Evolutionary conservation across 2,888 invertebrate genomes (phyloP).

Genomic region (Acanthococcus lagerstroemiae): DNA sequence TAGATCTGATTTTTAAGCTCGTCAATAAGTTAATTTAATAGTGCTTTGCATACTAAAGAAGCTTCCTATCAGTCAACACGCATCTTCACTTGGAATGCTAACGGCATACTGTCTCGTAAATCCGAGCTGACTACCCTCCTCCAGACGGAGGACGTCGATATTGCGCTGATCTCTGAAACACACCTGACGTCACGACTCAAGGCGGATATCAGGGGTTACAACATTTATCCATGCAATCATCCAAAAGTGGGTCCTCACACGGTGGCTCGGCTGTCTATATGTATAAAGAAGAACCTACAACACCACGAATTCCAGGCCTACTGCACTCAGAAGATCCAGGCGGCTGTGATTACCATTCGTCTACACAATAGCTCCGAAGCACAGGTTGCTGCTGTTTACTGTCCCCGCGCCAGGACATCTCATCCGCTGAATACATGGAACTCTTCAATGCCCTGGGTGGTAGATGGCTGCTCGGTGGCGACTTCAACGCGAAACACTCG

Average conservation of each 20-base stretch:
- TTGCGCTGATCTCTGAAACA: not conserved
- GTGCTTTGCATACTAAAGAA: too few species aligned
- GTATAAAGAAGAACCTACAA: too few species aligned
- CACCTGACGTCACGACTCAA: not conserved
- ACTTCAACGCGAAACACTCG: not conserved
- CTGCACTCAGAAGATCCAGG: too few species aligned
- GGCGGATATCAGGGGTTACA: not conserved
- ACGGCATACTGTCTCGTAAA: not conserved
- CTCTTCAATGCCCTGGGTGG: too few species aligned
- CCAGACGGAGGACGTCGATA: not conserved
- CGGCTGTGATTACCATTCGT: not conserved
- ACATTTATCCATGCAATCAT: too few species aligned
- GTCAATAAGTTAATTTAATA: too few species aligned
- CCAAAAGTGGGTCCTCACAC: too few species aligned
- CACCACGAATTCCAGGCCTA: not conserved
- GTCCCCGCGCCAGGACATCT: too few species aligned
- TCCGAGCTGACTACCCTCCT: not conserved
- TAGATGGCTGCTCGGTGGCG: too few species aligned
- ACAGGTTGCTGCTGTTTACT: not conserved
- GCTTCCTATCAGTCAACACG: not conserved
- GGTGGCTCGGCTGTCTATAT: not conserved
- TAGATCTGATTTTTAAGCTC: too few species aligned
- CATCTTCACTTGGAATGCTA: not conserved
- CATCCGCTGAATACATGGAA: too few species aligned
- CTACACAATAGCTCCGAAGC: not conserved